These are phyloP conservation scores for Caloenas nicobarica DNA, from an alignment of 2,113 vertebrate genomes.

Conservation along the genomic window DNA sequence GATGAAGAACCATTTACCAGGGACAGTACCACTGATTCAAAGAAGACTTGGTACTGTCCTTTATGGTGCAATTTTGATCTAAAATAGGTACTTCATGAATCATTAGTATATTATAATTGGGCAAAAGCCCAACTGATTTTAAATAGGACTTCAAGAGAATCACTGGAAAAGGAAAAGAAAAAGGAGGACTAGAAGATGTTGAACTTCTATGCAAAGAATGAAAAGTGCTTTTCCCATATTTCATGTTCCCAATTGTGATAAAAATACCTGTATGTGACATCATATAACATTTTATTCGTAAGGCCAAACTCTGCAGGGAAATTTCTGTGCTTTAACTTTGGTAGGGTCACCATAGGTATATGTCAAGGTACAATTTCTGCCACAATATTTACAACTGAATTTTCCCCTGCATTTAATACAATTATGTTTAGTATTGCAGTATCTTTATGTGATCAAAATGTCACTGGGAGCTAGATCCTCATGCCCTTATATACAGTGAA, in stretches of 20 bases:
- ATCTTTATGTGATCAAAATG: neutral
- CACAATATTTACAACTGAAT: neutral
- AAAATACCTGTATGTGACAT: neutral
- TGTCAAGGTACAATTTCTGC: neutral
- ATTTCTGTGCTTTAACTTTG: neutral
- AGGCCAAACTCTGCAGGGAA: neutral
- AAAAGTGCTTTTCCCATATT: neutral
- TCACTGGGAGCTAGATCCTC: neutral
- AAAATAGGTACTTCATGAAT: neutral
- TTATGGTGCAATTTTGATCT: neutral
- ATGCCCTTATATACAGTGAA: neutral
- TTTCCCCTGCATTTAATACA: neutral
- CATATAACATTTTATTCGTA: neutral
- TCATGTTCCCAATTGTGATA: neutral
- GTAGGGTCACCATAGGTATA: neutral
- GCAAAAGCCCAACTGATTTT: neutral
- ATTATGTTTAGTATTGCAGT: neutral
- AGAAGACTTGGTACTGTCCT: neutral
- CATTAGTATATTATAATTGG: neutral
- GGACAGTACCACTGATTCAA: neutral
- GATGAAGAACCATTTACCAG: neutral
- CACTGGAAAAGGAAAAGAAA: neutral
- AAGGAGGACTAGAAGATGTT: neutral
- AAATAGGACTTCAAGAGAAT: neutral
- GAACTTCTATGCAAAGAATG: neutral